Conservation (phyloP, 2,797 vertebrate genomes). For the Miichthys miiuy region DNA sequence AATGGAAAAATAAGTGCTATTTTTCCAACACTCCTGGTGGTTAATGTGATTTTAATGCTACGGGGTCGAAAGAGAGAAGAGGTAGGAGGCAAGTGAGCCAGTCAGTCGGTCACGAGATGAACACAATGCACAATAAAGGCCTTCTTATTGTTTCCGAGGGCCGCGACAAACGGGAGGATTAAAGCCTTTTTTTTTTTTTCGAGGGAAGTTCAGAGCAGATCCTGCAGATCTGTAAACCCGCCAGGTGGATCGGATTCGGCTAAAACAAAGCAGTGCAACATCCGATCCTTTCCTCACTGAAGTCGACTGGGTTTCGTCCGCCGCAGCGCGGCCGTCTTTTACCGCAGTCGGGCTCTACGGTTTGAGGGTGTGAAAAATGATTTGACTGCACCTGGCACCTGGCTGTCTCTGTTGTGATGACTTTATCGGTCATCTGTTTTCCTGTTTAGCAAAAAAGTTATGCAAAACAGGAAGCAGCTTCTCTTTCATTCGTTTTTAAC, state of each 20-base stretch:
- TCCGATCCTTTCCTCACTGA: background rate
- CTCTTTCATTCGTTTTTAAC: background rate
- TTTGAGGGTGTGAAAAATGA: background rate
- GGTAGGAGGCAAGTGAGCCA: conserved; percentile 11
- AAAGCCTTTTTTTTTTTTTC: background rate
- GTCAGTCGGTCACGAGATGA: conserved; percentile 35
- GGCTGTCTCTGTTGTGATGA: background rate
- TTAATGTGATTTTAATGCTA: conserved; percentile 2
- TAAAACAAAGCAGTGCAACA: background rate
- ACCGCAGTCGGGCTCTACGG: background rate
- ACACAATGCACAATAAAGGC: conserved; percentile 12
- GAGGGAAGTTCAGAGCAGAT: background rate
- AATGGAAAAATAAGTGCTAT: background rate
- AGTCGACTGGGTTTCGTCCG: background rate
- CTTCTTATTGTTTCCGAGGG: conserved; percentile 25
- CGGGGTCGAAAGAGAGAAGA: conserved; percentile 13
- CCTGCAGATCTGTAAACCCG: background rate
- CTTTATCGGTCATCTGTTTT: background rate
- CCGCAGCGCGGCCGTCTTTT: background rate
- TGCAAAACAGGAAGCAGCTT: background rate
- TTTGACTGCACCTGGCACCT: background rate
- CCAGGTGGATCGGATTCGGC: background rate
- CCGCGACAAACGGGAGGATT: conserved; percentile 9
- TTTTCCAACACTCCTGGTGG: background rate
- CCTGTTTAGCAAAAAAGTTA: background rate